Evolutionary conservation across 1,140 invertebrate species (phyloP).

Genomic region (Acromyrmex charruanus): DNA sequence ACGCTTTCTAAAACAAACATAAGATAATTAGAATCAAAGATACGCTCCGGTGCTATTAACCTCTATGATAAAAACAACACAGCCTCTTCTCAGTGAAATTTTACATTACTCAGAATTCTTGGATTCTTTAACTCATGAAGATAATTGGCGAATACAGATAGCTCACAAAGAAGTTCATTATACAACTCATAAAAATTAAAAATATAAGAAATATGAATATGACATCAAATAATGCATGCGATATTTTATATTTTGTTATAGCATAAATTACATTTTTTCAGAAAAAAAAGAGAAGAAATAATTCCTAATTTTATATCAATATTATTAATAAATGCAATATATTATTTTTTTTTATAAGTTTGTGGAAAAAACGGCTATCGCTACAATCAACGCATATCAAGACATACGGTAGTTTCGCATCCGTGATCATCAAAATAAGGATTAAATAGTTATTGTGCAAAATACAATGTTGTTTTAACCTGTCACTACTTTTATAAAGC

Average conservation of each 20-base stretch:
- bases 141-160: neutral
- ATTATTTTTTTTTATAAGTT: neutral
- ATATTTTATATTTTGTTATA: neutral
- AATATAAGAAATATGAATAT: neutral
- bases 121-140: neutral
- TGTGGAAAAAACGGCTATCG: too few relatives aligned
- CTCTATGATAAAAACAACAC: neutral
- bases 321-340: neutral
- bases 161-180: neutral
- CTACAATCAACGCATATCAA: too few relatives aligned
- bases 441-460: too few relatives aligned
- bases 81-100: neutral
- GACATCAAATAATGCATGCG: neutral
- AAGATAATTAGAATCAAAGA: neutral
- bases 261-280: neutral
- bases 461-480: too few relatives aligned
- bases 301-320: neutral
- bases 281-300: neutral
- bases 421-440: too few relatives aligned
- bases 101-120: neutral
- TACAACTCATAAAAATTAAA: neutral
- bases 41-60: neutral
- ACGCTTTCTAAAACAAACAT: neutral
- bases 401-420: too few relatives aligned
- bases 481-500: too few relatives aligned